Base-by-base conservation (phyloP, 2,113 vertebrate species). In the Brachyhypopomus gauderio region DNA sequence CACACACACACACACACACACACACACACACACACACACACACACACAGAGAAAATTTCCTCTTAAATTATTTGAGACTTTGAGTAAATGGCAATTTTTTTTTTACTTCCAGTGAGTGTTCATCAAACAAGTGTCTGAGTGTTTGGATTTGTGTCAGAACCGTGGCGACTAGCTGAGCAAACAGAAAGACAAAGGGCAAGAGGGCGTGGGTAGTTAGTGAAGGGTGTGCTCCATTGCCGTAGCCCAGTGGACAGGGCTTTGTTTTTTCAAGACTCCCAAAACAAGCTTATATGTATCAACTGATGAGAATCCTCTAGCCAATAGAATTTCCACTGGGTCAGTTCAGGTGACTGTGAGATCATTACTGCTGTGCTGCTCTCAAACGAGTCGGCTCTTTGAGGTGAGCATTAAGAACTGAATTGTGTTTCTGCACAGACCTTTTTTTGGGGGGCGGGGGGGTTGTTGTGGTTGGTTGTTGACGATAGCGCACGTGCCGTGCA, bases 181-280 rank as follows among this genome's bases (percentile, higher is more conserved):
- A 91, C 71, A 90, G 72, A 85, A 72, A 84, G 60, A 76, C 83
- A 80, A 84, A 86, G 85, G 72, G 72, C 66, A n/a, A 52, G 71
- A 85, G 59, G 85, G 86, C 72, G 75, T 80, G 63, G 69, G 30
- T 82, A 86, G 86, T 92, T 91, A 83, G 81, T 72, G 78, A 67
- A 91, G 91, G 91, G 88, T 88, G 90, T 88, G 88, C 89, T 85
- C 62, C 55, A 23, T 74, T 16, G 36, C 60, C 25, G 76, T 69
- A 87, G 76, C 89, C 63, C 64, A 56, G 0, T 17, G 87, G 85
- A 91, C 88, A 87, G 87, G 83, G 84, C 84, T 85, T 36, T 19
- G 60, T 58, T 64, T 58, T 41, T 67, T 38, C 1, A 22, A 27
- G 17, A 6, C 2, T 7, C 66, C 66, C 36, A 41, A 41, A 70